Percentiles rank a stretch among this genome's conserved stretches.
phyloP scores from a whole-genome alignment of 2,888 invertebrate genomes.

The Steinernema carpocapsae region DNA sequence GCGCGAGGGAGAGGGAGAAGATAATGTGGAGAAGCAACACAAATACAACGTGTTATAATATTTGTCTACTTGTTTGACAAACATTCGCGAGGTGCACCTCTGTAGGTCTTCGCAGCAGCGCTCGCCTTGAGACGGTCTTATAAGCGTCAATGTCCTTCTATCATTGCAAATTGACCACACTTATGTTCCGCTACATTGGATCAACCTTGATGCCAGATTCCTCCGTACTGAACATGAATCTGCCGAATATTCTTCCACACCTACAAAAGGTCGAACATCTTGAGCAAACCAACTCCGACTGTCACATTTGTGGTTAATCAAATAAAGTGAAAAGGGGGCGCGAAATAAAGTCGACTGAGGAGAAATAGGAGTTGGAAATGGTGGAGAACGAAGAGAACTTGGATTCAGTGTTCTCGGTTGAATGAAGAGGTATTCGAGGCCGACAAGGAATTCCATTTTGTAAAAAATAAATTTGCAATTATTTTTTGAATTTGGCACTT shows the following conservation, averaged over 20 bases:
- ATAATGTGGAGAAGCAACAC: constrained; percentile 35
- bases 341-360: constrained; percentile 3
- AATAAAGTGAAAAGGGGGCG: neutral
- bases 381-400: too few relatives aligned
- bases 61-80: constrained; percentile 34
- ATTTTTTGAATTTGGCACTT: too few relatives aligned
- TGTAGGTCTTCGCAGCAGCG: constrained; percentile 19
- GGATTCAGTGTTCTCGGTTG: neutral
- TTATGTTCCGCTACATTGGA: too few relatives aligned
- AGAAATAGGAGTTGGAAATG: neutral
- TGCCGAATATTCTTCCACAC: too few relatives aligned
- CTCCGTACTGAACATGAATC: too few relatives aligned
- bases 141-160: neutral
- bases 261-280: too few relatives aligned
- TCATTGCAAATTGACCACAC: too few relatives aligned
- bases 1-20: constrained; percentile 33
- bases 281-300: too few relatives aligned
- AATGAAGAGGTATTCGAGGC: neutral
- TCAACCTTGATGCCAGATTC: too few relatives aligned
- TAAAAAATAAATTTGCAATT: too few relatives aligned
- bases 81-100: constrained; percentile 12
- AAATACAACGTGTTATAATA: constrained; percentile 35
- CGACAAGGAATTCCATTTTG: too few relatives aligned
- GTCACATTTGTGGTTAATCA: neutral
- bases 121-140: neutral